Evolutionary conservation across 2,113 vertebrate genomes (phyloP).

Genomic region (Hypomesus transpacificus): DNA sequence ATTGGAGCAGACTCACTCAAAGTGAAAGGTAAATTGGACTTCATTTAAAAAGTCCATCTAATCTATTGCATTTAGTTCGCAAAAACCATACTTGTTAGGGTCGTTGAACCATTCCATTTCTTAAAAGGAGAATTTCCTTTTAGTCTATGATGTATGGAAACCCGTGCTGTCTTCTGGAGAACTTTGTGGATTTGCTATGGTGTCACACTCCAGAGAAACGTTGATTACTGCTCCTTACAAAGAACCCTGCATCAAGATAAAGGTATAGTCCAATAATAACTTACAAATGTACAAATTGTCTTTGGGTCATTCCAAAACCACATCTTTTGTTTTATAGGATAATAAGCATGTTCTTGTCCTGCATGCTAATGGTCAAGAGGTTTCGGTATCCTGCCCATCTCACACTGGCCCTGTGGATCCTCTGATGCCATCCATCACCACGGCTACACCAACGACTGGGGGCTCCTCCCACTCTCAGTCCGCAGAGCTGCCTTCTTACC

Average conservation of each 20-base stretch:
- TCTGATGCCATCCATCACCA: no score
- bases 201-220: constrained; percentile 24
- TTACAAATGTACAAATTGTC: not conserved
- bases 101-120: not conserved
- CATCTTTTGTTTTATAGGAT: constrained; percentile 28
- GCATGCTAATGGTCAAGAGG: not conserved
- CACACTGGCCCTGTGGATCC: not conserved
- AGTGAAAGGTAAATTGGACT: constrained; percentile 33
- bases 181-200: constrained; percentile 32
- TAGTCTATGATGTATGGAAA: constrained; percentile 47
- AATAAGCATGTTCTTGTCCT: constrained; percentile 18
- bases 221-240: constrained; percentile 35
- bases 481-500: not conserved
- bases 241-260: constrained; percentile 18
- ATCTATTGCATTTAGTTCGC: no score
- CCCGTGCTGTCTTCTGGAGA: constrained; percentile 7
- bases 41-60: not conserved
- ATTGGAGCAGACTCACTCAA: constrained; percentile 12
- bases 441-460: no score
- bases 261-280: constrained; percentile 28
- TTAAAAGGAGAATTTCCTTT: not conserved
- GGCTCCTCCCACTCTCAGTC: not conserved
- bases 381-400: no score
- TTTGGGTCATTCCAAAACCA: not conserved
- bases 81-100: not conserved